phyloP scores from a whole-genome alignment of 2,113 vertebrate species.

The Alectura lathami region DNA sequence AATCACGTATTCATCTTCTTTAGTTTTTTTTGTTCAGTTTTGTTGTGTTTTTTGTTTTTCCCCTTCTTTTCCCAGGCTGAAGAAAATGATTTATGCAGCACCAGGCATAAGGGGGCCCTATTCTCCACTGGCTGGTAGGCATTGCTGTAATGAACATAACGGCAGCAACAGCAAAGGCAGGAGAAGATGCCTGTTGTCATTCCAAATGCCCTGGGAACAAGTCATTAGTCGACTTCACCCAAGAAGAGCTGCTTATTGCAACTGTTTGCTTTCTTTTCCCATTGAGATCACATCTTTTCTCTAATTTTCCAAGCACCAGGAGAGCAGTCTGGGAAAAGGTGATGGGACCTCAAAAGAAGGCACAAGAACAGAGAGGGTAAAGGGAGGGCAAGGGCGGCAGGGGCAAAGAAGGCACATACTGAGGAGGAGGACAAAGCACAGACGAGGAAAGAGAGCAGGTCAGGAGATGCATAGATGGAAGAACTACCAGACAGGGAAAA shows the following conservation, averaged over 20 bases:
- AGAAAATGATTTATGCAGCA: conserved; percentile 69
- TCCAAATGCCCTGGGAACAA: conserved; percentile 32
- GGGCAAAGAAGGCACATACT: not conserved
- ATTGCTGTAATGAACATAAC: conserved; percentile 39
- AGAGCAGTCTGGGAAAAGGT: not conserved
- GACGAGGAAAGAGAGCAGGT: not conserved
- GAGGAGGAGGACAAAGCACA: conserved; percentile 8
- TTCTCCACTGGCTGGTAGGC: conserved; percentile 57
- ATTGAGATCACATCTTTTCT: not conserved
- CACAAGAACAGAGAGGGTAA: not conserved
- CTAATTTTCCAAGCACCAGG: not conserved
- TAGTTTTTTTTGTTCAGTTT: not conserved
- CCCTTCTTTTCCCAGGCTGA: conserved; percentile 41
- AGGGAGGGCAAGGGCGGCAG: not conserved
- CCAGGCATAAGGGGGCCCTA: conserved; percentile 59
- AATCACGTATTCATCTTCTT: conserved; percentile 62
- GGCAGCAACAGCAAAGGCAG: conserved; percentile 18
- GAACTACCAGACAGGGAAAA: not conserved
- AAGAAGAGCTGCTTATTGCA: not conserved
- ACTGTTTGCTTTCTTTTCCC: not conserved
- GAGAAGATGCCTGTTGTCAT: conserved; percentile 42
- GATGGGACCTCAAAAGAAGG: not conserved
- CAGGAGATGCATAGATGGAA: not conserved
- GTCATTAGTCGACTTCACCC: conserved; percentile 29
- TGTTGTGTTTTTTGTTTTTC: not conserved